phyloP scores from a whole-genome alignment of 2,797 vertebrate species.

The Enteromius unitaeniatus region DNA sequence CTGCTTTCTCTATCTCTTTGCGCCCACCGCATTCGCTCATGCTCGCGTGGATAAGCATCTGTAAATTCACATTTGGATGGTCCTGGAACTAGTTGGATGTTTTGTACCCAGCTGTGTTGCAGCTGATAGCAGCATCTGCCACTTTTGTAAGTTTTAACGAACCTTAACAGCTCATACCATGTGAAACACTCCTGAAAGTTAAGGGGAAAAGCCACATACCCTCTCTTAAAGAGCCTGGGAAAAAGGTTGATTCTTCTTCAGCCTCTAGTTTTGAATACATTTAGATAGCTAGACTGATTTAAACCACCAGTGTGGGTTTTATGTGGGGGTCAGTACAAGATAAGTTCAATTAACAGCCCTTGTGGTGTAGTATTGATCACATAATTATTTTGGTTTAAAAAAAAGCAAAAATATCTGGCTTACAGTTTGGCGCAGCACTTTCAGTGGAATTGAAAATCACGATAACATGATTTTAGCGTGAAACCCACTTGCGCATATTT shows the following conservation, averaged over 20 bases:
- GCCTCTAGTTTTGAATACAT: neutral
- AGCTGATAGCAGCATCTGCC: slow-evolving; percentile 41
- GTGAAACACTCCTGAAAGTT: slow-evolving; percentile 13
- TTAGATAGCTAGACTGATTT: neutral
- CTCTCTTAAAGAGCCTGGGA: slow-evolving; percentile 4
- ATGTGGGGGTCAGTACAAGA: neutral
- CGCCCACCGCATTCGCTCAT: slow-evolving; percentile 8
- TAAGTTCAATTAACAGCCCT: neutral
- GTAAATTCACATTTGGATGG: slow-evolving; percentile 53
- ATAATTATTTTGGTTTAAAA: neutral
- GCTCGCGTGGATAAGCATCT: slow-evolving; percentile 42
- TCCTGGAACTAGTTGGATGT: slow-evolving; percentile 45
- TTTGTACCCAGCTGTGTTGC: slow-evolving; percentile 47
- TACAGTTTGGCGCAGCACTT: neutral
- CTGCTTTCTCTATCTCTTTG: slow-evolving; percentile 44
- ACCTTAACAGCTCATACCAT: slow-evolving; percentile 22
- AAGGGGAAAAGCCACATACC: neutral
- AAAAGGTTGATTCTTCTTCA: neutral
- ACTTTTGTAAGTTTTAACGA: slow-evolving; percentile 45
- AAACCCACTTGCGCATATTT: neutral
- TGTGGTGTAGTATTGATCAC: neutral
- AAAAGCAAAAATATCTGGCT: neutral
- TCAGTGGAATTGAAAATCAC: neutral
- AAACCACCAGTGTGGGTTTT: neutral
- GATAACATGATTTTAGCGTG: neutral